These are phyloP conservation scores for Pyrrhosoma nymphula DNA, from an alignment of 2,888 invertebrate species.

Conservation along the genomic window DNA sequence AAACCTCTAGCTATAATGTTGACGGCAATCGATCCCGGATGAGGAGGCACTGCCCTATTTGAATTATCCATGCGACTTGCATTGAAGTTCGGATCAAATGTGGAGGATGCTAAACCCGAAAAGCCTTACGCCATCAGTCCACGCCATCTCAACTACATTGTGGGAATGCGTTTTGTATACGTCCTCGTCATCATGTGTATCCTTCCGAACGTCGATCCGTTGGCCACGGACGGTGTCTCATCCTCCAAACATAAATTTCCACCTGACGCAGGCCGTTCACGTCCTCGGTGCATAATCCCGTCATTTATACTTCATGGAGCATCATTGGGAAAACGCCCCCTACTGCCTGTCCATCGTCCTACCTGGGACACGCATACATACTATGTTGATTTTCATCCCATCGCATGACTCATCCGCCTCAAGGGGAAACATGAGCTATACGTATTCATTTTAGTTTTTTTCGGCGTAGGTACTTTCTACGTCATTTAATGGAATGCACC, in stretches of 20 bases:
- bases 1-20: neutral
- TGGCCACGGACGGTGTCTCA: neutral
- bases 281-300: neutral
- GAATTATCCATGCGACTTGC: neutral
- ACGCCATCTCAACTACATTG: neutral
- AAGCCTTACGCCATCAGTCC: neutral
- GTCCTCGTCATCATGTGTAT: neutral
- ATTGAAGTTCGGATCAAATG: neutral
- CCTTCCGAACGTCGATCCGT: neutral
- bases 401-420: conserved; percentile 7
- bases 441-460: too few species aligned
- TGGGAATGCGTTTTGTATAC: neutral
- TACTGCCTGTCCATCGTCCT: neutral
- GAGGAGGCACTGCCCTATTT: neutral
- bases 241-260: neutral
- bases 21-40: neutral
- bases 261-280: neutral
- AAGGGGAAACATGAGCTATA: neutral
- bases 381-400: neutral
- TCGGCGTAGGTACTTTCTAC: too few species aligned
- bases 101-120: neutral
- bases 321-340: neutral
- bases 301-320: neutral
- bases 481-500: too few species aligned
- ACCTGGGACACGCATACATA: neutral